These are phyloP conservation scores for Lathronympha strigana DNA, from an alignment of 2,888 invertebrate species.

Conservation along the genomic window DNA sequence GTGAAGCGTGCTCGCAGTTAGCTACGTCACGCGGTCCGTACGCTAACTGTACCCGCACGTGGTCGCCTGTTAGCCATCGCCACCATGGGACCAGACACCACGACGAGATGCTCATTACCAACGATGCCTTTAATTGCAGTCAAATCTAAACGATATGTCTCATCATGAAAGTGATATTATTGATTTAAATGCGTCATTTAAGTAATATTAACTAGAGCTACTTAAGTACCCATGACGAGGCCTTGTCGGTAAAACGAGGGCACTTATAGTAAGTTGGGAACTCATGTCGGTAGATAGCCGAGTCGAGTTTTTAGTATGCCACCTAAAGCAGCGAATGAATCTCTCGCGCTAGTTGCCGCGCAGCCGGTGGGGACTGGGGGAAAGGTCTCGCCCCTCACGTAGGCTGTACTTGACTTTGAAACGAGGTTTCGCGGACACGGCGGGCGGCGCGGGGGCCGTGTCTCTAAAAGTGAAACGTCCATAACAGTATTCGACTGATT, in stretches of 20 bases:
- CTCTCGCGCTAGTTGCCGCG: slow-evolving; percentile 17
- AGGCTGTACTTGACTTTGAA: slow-evolving; percentile 69
- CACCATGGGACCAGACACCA: slow-evolving; percentile 16
- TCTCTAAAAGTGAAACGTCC: slow-evolving; percentile 80
- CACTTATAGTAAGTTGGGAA: neutral
- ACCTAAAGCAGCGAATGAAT: slow-evolving; percentile 5
- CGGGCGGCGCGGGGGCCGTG: slow-evolving; percentile 49
- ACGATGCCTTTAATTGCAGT: slow-evolving; percentile 1
- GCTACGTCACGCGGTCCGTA: slow-evolving; percentile 42
- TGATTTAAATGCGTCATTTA: too few species aligned
- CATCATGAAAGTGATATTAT: too few species aligned
- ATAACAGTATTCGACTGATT: slow-evolving; percentile 64
- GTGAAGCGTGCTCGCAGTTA: slow-evolving; percentile 49
- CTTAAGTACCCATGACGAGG: neutral
- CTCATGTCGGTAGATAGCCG: neutral
- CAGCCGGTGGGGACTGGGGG: slow-evolving; percentile 26
- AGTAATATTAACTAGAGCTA: too few species aligned
- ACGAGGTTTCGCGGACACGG: slow-evolving; percentile 73
- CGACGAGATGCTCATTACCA: slow-evolving; percentile 47
- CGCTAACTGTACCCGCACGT: slow-evolving; percentile 43
- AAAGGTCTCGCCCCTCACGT: slow-evolving; percentile 45
- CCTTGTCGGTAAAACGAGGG: neutral
- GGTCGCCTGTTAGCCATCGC: too few species aligned
- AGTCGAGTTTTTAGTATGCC: slow-evolving; percentile 2
- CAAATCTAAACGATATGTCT: neutral